Conservation (phyloP, 2,113 vertebrate genomes). For the Eclectus roratus region DNA sequence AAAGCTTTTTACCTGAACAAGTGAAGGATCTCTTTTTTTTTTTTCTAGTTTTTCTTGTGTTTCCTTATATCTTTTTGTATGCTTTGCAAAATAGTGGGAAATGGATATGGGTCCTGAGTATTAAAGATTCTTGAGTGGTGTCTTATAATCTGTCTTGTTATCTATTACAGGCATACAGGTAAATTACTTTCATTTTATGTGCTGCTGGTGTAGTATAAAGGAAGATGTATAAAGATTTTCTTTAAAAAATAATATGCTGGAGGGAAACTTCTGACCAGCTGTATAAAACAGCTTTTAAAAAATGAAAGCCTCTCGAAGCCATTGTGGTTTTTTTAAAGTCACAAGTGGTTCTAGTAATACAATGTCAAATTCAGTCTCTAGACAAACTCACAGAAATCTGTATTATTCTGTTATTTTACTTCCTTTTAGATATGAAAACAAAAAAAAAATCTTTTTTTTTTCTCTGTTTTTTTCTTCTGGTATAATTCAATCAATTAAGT, state of each 20-base stretch:
- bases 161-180: neutral
- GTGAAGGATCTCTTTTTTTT: neutral
- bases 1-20: neutral
- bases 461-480: neutral
- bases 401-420: neutral
- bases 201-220: neutral
- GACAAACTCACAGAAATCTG: neutral
- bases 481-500: neutral
- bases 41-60: neutral
- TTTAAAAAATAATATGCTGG: neutral
- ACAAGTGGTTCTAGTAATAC: neutral
- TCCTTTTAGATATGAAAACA: neutral
- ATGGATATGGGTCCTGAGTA: neutral
- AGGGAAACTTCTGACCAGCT: neutral
- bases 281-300: neutral
- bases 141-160: neutral
- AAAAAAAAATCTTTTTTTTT: neutral
- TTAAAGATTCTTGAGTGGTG: neutral
- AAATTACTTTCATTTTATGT: constrained; percentile 5
- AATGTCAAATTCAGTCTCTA: neutral
- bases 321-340: neutral
- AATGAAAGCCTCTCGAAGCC: neutral
- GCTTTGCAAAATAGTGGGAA: neutral
- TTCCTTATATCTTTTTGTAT: neutral
- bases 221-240: neutral